phyloP scores from a whole-genome alignment of 2,113 vertebrate species.

The Platycercus adscitus region DNA sequence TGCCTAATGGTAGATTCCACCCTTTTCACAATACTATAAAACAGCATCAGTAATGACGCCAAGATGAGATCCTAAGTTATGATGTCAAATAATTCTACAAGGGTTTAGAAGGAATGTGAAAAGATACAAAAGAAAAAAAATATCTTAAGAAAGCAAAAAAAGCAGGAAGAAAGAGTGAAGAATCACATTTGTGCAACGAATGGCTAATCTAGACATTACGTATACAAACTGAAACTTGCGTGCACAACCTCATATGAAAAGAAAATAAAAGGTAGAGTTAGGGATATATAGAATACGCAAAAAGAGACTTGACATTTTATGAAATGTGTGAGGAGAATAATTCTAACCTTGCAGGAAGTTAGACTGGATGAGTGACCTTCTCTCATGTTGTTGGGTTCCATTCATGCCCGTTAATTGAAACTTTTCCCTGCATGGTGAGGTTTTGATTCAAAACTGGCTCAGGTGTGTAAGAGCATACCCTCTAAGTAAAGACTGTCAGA shows the following conservation, averaged over 20 bases:
- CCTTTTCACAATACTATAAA: background rate
- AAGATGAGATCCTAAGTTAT: background rate
- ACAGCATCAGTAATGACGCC: background rate
- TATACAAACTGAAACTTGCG: background rate
- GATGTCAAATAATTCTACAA: background rate
- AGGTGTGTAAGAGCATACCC: background rate
- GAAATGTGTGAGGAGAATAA: background rate
- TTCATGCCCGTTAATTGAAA: background rate
- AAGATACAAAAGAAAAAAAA: background rate
- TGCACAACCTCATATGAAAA: background rate
- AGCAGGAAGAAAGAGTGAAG: background rate
- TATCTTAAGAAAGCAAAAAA: background rate
- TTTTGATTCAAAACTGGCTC: conserved; percentile 23
- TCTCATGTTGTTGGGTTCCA: background rate
- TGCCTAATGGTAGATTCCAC: background rate
- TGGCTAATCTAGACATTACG: background rate
- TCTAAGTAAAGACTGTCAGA: background rate
- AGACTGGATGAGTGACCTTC: background rate
- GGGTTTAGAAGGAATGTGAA: background rate
- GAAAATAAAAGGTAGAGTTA: background rate
- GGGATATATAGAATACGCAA: background rate
- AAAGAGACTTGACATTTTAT: background rate
- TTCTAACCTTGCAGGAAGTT: background rate
- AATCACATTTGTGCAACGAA: background rate
- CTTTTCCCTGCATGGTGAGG: background rate